Percentiles rank a stretch among this genome's conserved stretches.
phyloP scores from a whole-genome alignment of 2,797 vertebrate genomes.

The Poecile montanus region DNA sequence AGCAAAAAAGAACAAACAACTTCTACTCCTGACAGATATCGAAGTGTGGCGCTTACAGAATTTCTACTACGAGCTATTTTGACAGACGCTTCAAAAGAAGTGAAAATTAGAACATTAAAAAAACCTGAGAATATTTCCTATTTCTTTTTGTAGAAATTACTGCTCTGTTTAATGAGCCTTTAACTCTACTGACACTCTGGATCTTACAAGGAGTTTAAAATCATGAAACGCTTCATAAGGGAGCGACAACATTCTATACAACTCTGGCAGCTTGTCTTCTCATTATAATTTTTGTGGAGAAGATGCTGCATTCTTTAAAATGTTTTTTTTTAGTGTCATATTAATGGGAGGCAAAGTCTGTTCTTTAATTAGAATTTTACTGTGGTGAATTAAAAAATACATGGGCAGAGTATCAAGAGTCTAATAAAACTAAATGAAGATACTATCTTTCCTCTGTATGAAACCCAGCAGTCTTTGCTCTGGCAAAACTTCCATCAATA shows the following conservation, averaged over 20 bases:
- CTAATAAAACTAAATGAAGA: conserved; percentile 70
- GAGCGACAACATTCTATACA: conserved; percentile 39
- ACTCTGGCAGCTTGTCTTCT: conserved; percentile 28
- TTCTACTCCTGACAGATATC: conserved; percentile 46
- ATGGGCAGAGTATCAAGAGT: conserved; percentile 62
- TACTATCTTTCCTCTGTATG: conserved; percentile 35
- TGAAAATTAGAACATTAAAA: conserved; percentile 63
- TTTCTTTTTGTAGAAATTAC: conserved; percentile 51
- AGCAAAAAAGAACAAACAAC: conserved; percentile 4
- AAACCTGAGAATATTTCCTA: conserved; percentile 33
- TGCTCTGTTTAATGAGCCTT: conserved; percentile 58
- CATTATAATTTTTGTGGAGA: conserved; percentile 25
- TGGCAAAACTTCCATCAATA: conserved; percentile 49
- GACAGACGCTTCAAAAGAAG: conserved; percentile 57
- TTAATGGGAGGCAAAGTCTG: conserved; percentile 63
- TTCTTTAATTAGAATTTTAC: conserved; percentile 73
- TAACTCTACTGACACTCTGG: conserved; percentile 35
- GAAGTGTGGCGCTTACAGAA: conserved; percentile 11
- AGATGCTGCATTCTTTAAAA: conserved; percentile 55
- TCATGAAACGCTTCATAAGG: conserved; percentile 48
- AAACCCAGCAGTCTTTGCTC: conserved; percentile 58
- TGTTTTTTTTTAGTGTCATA: conserved; percentile 39
- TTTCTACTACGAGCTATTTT: conserved; percentile 58
- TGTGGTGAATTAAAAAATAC: conserved; percentile 68
- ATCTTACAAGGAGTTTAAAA: conserved; percentile 51